Base-by-base conservation (phyloP, 2,113 vertebrate species). In the Nymphicus hollandicus region DNA sequence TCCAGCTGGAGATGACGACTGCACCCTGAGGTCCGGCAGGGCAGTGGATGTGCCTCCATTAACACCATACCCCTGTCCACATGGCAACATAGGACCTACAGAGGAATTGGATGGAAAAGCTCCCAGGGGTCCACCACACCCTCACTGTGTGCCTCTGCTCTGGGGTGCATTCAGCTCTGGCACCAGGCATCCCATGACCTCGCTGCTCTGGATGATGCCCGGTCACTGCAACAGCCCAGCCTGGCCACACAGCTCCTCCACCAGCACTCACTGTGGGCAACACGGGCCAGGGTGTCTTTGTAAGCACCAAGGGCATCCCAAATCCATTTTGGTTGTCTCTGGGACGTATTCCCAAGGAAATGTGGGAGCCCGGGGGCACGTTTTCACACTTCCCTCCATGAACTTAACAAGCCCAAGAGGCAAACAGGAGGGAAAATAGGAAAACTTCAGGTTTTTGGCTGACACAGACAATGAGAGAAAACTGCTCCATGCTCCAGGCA, bases 231-330 rank as follows among this genome's bases (percentile, higher is more conserved):
- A 17, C 50, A 73, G 41, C 50, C 64, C 91, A 84, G 18, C 33
- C n/a, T 23, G 78, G 73, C n/a, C 61, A 6, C 2, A 1, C 69
- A 47, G 47, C 52, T 56, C 47, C 27, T 35, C 8, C 27, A 41
- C 23, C 2, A 2, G 39, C 41, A n/a, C 33, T 53, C 5, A 1
- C 76, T 49, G 7, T 2, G 5, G 60, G 35, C 3, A 31, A 7
- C 66, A 52, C 1, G 1, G n/a, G 24, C 29, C 63, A 63, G 28
- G 17, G 46, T 18, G 20, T 27, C 22, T 41, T 64, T 9, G 14
- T 31, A 76, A 63, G 52, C 11, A 3, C 53, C 6, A 2, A 76
- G 17, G 64, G 27, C 49, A 53, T 60, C 66, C 52, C 5, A 13
- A 47, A 31, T 10, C n/a, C 1, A 1, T 37, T 71, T 63, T 13